Evolutionary conservation across 2,113 vertebrate species (phyloP), one percentile per base, ranked within the genome.

Genomic region (Melanocharis versteri): DNA sequence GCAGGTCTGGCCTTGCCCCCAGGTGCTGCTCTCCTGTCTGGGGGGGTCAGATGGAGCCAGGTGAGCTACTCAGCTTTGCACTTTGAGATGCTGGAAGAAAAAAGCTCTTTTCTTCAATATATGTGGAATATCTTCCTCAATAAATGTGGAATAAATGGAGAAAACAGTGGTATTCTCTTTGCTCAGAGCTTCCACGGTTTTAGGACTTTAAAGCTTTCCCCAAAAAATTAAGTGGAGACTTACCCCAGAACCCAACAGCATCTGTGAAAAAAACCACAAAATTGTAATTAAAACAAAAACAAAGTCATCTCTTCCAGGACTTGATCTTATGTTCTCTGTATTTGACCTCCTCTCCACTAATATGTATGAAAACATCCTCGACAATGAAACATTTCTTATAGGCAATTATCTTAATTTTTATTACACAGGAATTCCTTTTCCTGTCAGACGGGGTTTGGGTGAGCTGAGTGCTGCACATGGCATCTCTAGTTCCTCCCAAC

Each of bases 351-450:
- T 8, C 5, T 83, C 68, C 68, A 62, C 76, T 96, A 94, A 86
- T 57, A 92, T 65, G 66, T 28, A 77, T 94, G 94, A 93, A 96
- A 95, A 86, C 56, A 88, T 9, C 9, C 48, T 93, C 14, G 17
- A 95, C 64, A 94, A 95, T 90, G 88, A 96, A 83, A 58, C n/a
- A 60, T 62, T 83, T 77, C 53, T 94, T 64, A 26, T 30, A 78
- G 31, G 92, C 77, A 93, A 96, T 97, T 96, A 94, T 81, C 93
- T 96, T 96, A 90, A 96, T 92, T 96, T 96, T 97, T 96, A 96
- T 96, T 97, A 90, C 95, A 96, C 95, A 96, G 95, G 96, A 96
- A 96, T 97, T 97, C 94, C 96, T 96, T 94, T 96, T 97, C 96
- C 93, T 96, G 94, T 83, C 90, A 88, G 90, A 94, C 1, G 0